These are phyloP conservation scores for Sericinus montela DNA, from an alignment of 2,888 invertebrate genomes.

Conservation along the genomic window DNA sequence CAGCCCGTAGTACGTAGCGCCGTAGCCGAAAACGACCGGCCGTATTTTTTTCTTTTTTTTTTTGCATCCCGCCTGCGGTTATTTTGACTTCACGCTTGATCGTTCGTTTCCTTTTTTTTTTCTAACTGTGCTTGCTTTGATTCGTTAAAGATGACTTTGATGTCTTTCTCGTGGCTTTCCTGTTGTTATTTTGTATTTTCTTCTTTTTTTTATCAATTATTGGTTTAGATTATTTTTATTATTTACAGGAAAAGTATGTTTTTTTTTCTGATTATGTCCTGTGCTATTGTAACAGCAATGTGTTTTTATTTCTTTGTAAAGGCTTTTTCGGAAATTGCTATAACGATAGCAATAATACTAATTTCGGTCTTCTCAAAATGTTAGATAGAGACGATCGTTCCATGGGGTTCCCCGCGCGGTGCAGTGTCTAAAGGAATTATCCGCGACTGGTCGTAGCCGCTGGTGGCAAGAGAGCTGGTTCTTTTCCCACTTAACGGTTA, in stretches of 20 bases:
- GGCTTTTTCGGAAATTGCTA: too few species aligned
- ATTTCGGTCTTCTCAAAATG: too few species aligned
- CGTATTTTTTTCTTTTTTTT: conserved; percentile 4
- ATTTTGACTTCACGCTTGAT: conserved; percentile 13
- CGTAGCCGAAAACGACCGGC: conserved; percentile 32
- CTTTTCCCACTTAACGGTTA: too few species aligned
- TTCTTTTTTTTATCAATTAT: not conserved
- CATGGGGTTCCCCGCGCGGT: too few species aligned
- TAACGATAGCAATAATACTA: too few species aligned
- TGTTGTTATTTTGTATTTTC: not conserved
- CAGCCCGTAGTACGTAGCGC: conserved; percentile 27
- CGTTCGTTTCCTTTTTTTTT: conserved; percentile 8
- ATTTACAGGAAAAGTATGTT: not conserved
- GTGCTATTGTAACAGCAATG: too few species aligned
- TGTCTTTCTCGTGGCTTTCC: not conserved
- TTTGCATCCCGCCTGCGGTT: conserved; percentile 14
- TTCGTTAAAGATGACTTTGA: conserved; percentile 13
- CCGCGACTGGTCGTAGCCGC: too few species aligned
- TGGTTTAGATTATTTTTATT: not conserved
- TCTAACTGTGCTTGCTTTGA: conserved; percentile 14
- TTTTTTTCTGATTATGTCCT: too few species aligned
- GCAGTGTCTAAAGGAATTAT: too few species aligned
- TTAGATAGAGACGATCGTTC: too few species aligned
- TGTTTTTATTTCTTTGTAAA: too few species aligned
- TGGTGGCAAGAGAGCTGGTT: too few species aligned